Percentiles rank a stretch among this genome's conserved stretches.
phyloP scores from a whole-genome alignment of 2,113 vertebrate genomes.

The Neolamprologus sp. region DNA sequence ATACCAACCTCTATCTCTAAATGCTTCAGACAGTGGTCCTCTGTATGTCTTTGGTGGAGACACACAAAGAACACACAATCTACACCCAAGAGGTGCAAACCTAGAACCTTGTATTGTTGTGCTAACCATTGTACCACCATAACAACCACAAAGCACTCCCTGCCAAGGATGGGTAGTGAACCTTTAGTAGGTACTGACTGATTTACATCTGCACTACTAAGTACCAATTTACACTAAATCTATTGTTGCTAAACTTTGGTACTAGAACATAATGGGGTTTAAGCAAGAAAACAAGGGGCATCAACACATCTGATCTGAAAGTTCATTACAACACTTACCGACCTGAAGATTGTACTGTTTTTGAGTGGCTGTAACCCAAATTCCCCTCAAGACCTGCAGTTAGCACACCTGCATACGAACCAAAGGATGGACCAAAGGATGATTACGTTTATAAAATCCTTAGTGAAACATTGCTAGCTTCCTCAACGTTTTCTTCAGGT shows the following conservation, averaged over 20 bases:
- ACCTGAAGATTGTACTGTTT: neutral
- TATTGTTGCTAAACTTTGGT: accelerated
- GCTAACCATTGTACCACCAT: neutral
- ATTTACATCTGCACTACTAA: neutral
- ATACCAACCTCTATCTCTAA: neutral
- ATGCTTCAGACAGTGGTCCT: neutral
- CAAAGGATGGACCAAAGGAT: neutral
- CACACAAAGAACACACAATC: neutral
- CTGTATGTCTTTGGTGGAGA: neutral
- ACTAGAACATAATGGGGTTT: neutral
- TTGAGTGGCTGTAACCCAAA: neutral
- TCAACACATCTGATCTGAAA: neutral
- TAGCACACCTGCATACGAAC: neutral
- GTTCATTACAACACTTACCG: neutral
- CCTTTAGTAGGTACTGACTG: neutral
- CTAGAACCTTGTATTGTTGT: neutral
- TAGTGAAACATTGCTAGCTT: neutral
- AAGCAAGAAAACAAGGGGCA: neutral
- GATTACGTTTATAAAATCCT: neutral
- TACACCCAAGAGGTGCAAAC: neutral
- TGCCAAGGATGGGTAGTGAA: neutral
- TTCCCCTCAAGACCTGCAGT: neutral
- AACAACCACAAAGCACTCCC: neutral
- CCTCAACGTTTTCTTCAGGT: neutral
- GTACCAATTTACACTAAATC: neutral